Conservation (phyloP, 2,113 vertebrate species). For the Heptranchias perlo region DNA sequence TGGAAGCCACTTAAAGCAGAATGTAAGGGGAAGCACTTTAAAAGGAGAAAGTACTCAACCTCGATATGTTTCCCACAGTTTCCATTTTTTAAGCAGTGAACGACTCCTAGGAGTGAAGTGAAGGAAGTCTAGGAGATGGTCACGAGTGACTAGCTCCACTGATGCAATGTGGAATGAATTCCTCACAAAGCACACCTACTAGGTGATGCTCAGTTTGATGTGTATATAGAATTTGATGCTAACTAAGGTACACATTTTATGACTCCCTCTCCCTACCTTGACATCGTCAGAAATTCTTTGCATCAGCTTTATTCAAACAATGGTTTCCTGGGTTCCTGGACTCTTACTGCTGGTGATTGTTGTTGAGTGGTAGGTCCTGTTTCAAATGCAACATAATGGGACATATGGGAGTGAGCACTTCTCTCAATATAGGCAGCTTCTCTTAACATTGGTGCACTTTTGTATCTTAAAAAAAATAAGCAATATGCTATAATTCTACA, state of each 20-base stretch:
- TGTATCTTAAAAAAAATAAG: neutral
- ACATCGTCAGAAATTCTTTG: neutral
- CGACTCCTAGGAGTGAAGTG: neutral
- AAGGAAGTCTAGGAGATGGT: neutral
- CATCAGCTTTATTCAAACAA: neutral
- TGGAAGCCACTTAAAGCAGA: conserved; percentile 24
- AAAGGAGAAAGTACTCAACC: neutral
- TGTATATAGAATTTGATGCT: neutral
- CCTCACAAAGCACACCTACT: neutral
- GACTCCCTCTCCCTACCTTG: no score
- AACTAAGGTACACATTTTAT: neutral
- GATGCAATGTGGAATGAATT: neutral
- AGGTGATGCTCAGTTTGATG: neutral
- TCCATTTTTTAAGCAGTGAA: neutral
- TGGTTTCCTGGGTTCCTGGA: neutral
- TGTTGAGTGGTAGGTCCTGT: neutral
- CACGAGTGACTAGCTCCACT: neutral
- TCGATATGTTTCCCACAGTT: neutral
- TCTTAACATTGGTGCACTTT: neutral
- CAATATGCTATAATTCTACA: neutral
- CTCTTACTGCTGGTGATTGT: neutral
- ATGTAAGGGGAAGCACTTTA: neutral
- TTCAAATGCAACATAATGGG: neutral
- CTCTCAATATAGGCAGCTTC: neutral
- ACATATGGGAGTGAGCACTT: neutral